phyloP scores from a whole-genome alignment of 2,113 vertebrate genomes.

The Chitala chitala region DNA sequence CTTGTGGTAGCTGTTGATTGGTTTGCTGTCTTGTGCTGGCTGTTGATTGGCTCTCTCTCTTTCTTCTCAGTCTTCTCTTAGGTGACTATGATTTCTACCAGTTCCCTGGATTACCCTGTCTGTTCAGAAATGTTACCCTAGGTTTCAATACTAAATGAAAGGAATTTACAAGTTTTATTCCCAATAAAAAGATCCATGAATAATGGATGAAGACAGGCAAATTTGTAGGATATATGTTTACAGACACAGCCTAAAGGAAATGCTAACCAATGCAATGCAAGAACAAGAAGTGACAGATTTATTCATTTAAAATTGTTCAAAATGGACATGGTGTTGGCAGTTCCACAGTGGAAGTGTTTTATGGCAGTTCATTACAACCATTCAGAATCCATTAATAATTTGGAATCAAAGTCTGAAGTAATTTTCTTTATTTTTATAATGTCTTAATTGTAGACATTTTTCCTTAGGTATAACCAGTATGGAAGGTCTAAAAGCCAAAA shows the following conservation, averaged over 20 bases:
- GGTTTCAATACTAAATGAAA: no score
- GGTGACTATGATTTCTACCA: no score
- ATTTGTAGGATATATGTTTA: slow-evolving; percentile 6
- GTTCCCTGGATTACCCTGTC: no score
- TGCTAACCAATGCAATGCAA: neutral
- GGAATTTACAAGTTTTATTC: no score
- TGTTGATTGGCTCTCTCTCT: no score
- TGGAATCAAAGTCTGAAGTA: neutral
- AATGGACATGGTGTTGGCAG: neutral
- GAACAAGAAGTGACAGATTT: neutral
- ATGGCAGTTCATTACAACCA: neutral
- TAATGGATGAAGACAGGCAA: neutral
- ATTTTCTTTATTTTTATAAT: neutral
- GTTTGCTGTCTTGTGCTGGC: no score
- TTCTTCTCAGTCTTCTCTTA: no score
- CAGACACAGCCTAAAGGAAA: neutral
- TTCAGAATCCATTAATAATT: slow-evolving; percentile 6
- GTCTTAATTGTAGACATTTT: neutral
- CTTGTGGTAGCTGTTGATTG: no score
- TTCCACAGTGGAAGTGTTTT: neutral
- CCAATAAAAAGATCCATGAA: no score
- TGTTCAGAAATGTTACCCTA: no score
- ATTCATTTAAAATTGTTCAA: slow-evolving; percentile 1
- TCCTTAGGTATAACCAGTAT: neutral
- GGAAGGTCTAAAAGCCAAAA: neutral